Conservation (phyloP, 1,140 invertebrate genomes). For the Panulirus ornatus region DNA sequence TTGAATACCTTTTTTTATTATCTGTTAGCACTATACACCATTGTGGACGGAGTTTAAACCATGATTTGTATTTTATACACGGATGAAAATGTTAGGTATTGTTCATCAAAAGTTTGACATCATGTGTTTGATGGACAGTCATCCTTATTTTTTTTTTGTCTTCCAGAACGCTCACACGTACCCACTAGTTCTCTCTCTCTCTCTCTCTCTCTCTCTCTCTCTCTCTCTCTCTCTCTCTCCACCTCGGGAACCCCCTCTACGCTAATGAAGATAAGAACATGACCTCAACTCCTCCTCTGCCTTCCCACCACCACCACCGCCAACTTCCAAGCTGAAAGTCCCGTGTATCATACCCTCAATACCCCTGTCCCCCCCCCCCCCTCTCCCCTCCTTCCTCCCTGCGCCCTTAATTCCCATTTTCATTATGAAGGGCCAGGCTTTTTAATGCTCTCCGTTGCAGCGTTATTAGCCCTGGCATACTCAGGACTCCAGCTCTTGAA, state of each 20-base stretch:
- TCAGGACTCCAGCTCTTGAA: conserved; percentile 47
- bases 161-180: no score
- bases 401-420: conserved; percentile 62
- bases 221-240: background rate
- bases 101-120: no score
- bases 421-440: conserved; percentile 58
- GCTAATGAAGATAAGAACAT: conserved; percentile 30
- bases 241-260: background rate
- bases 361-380: background rate
- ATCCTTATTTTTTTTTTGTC: no score
- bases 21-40: no score
- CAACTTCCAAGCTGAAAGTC: background rate
- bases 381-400: background rate
- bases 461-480: conserved; percentile 61
- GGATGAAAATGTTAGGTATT: no score
- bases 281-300: background rate
- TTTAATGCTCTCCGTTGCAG: conserved; percentile 53
- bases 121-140: no score
- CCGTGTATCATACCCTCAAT: conserved; percentile 12
- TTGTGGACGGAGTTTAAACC: no score
- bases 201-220: background rate
- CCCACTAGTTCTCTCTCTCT: background rate
- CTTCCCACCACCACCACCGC: background rate
- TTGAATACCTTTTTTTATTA: no score
- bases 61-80: no score